Percentiles rank a stretch among this genome's conserved stretches.
Conservation (phyloP, 2,888 invertebrate genomes). For the Muschampia plurimacula region DNA sequence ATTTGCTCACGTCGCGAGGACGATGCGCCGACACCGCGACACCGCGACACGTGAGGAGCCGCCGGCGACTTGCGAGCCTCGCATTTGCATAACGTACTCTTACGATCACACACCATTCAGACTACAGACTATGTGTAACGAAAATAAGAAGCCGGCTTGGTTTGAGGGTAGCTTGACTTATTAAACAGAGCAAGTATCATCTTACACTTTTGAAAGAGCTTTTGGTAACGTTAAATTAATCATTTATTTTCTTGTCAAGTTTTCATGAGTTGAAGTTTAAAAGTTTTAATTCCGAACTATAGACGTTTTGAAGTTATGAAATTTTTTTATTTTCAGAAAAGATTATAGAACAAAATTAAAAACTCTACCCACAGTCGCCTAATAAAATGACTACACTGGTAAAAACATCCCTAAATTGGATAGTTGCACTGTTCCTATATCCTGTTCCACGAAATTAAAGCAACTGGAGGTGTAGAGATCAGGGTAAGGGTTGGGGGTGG, state of each 20-base stretch:
- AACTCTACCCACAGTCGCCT: no score
- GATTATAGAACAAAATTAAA: no score
- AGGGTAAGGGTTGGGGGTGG: not conserved
- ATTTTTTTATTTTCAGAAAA: not conserved
- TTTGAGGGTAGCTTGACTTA: no score
- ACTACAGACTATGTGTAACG: not conserved
- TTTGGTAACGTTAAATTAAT: no score
- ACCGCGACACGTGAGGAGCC: not conserved
- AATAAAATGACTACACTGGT: not conserved
- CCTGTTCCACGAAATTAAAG: not conserved
- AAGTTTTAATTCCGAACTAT: no score
- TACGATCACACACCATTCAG: not conserved
- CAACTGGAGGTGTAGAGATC: not conserved
- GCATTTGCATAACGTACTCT: not conserved
- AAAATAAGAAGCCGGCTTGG: not conserved
- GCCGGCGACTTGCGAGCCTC: not conserved
- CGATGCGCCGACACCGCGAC: slow-evolving; percentile 19
- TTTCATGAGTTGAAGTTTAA: no score
- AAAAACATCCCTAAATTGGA: not conserved
- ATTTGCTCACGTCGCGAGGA: slow-evolving; percentile 20
- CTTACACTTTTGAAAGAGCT: no score
- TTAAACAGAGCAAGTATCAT: no score
- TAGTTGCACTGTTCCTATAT: not conserved
- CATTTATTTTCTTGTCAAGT: no score
- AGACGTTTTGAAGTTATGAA: not conserved